phyloP scores from a whole-genome alignment of 2,797 vertebrate species.

The Sylvia borin region DNA sequence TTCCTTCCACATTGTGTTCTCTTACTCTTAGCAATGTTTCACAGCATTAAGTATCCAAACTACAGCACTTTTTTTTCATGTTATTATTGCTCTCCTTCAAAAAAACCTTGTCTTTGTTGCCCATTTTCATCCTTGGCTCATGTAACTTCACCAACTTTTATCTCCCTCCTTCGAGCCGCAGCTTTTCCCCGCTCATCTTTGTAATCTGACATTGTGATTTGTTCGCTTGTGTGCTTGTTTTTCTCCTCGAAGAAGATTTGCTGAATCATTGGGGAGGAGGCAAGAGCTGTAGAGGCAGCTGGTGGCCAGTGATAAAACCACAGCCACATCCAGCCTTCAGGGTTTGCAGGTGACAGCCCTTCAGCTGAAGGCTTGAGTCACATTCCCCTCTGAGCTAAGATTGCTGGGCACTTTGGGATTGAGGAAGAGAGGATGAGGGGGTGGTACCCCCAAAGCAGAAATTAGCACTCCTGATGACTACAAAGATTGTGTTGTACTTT shows the following conservation, averaged over 20 bases:
- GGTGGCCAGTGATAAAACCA: slow-evolving; percentile 71
- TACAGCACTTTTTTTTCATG: not conserved
- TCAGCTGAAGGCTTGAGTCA: slow-evolving; percentile 14
- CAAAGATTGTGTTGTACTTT: not conserved
- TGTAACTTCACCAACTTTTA: slow-evolving; percentile 20
- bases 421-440: not conserved
- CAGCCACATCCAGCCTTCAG: slow-evolving; percentile 16
- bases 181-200: slow-evolving; percentile 36
- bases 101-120: not conserved
- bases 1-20: not conserved
- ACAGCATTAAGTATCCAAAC: not conserved
- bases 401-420: slow-evolving; percentile 47
- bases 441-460: not conserved
- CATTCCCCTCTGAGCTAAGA: slow-evolving; percentile 64
- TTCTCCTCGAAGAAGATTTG: slow-evolving; percentile 69
- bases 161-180: not conserved
- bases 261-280: slow-evolving; percentile 75
- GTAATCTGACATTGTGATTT: slow-evolving; percentile 82
- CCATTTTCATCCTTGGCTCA: not conserved
- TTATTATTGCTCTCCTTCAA: not conserved
- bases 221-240: slow-evolving; percentile 63
- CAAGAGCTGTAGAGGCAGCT: slow-evolving; percentile 62
- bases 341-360: slow-evolving; percentile 24
- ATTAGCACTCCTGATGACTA: not conserved
- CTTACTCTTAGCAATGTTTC: not conserved